phyloP scores from a whole-genome alignment of 2,113 vertebrate species.

The Physeter macrocephalus region DNA sequence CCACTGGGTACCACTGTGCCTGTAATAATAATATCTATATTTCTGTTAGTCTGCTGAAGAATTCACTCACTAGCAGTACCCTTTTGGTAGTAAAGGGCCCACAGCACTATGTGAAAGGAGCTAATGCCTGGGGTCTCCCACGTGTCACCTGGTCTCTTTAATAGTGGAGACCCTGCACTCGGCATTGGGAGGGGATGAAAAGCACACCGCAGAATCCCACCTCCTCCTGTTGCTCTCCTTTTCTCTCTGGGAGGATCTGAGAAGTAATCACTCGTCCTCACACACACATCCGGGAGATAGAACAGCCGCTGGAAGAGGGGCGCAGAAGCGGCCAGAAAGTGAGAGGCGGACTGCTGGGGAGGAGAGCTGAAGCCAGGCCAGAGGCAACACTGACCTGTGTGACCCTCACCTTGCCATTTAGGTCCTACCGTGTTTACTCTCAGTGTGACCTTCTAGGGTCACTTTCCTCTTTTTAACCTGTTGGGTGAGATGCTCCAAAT shows the following conservation, averaged over 20 bases:
- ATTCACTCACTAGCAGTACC: rapidly evolving
- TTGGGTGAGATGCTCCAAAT: neutral
- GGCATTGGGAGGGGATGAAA: neutral
- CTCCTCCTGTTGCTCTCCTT: neutral
- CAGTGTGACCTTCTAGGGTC: neutral
- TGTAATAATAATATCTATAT: rapidly evolving
- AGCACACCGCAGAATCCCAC: rapidly evolving
- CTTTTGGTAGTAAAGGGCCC: neutral
- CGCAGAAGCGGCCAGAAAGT: neutral
- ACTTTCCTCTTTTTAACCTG: neutral
- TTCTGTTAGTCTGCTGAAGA: neutral
- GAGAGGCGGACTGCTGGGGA: neutral
- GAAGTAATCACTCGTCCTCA: rapidly evolving
- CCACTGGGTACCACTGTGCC: too few species aligned
- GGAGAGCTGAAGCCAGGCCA: neutral
- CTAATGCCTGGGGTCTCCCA: neutral
- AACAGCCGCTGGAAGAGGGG: neutral
- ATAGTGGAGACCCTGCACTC: neutral
- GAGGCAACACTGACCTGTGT: neutral
- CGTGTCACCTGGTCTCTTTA: neutral
- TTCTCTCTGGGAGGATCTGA: neutral
- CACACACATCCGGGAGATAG: neutral
- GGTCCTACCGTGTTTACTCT: neutral
- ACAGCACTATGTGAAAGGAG: neutral
- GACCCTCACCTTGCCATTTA: neutral